phyloP scores from a whole-genome alignment of 2,113 vertebrate species.

The Syngnathoides biaculeatus region DNA sequence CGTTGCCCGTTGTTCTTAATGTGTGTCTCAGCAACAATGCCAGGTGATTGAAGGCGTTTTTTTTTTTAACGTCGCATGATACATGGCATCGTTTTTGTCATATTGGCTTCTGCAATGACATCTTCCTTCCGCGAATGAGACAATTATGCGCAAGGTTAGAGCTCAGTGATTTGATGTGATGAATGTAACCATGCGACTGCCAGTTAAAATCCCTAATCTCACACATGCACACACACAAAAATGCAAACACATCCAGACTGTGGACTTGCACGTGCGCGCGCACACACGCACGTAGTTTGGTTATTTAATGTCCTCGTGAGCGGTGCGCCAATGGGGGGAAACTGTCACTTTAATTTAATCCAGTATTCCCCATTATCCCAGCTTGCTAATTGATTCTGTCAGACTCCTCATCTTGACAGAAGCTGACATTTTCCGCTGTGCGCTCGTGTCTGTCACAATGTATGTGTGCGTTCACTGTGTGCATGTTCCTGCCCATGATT shows the following conservation, averaged over 20 bases:
- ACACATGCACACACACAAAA: constrained; percentile 15
- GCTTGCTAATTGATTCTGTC: constrained; percentile 72
- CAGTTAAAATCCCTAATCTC: constrained; percentile 2
- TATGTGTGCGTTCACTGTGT: constrained; percentile 17
- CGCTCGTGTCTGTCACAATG: constrained; percentile 57
- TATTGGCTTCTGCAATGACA: not conserved
- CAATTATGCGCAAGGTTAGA: not conserved
- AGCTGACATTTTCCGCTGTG: constrained; percentile 61
- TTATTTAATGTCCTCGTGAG: constrained; percentile 65
- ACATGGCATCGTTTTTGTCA: not conserved
- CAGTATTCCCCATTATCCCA: constrained; percentile 64
- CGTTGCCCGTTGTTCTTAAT: not conserved
- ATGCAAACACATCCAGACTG: constrained; percentile 6
- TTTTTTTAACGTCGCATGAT: not conserved
- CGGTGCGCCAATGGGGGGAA: constrained; percentile 62
- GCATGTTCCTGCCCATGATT: constrained; percentile 31
- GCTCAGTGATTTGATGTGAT: not conserved
- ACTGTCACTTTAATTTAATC: constrained; percentile 73
- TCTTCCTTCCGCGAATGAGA: not conserved
- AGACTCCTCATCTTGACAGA: constrained; percentile 68
- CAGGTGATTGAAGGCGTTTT: not conserved
- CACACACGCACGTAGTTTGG: constrained; percentile 41
- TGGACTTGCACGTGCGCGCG: not conserved
- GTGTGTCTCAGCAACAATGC: not conserved
- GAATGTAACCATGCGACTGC: not conserved